phyloP scores from a whole-genome alignment of 2,113 vertebrate genomes.

The Tylochromis polylepis region DNA sequence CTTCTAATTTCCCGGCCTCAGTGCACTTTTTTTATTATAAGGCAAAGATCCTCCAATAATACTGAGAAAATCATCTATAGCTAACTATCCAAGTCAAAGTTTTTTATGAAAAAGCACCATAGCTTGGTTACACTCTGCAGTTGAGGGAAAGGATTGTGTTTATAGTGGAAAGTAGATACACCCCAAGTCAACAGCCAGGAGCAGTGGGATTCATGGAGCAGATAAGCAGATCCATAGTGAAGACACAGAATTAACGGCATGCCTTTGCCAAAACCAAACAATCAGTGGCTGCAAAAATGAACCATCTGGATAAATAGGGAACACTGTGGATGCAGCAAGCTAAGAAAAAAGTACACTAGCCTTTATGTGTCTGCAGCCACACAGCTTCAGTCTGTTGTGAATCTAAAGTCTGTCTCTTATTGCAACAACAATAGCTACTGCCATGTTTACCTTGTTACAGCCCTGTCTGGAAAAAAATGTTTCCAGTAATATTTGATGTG shows the following conservation, averaged over 20 bases:
- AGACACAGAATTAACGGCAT: neutral
- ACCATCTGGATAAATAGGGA: neutral
- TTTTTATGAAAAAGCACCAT: too few relatives aligned
- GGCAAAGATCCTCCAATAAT: too few relatives aligned
- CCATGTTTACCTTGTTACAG: neutral
- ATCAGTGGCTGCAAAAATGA: neutral
- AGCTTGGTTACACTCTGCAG: too few relatives aligned
- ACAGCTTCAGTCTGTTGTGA: neutral
- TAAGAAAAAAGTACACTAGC: neutral
- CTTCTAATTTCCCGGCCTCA: too few relatives aligned
- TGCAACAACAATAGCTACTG: neutral
- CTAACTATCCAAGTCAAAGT: too few relatives aligned
- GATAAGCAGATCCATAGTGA: slow-evolving; percentile 5
- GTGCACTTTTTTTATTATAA: too few relatives aligned
- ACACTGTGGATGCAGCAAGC: neutral
- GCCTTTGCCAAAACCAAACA: neutral
- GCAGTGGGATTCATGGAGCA: slow-evolving; percentile 7
- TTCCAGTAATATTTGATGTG: neutral
- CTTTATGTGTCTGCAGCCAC: neutral
- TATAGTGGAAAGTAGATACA: neutral
- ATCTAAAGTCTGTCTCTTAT: neutral
- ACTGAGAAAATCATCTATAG: too few relatives aligned
- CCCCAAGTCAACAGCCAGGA: neutral
- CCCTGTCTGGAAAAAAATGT: neutral
- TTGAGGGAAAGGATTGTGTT: neutral